Percentiles rank a stretch among this genome's conserved stretches.
phyloP scores from a whole-genome alignment of 2,888 invertebrate species.

The Macrosiphum euphorbiae region DNA sequence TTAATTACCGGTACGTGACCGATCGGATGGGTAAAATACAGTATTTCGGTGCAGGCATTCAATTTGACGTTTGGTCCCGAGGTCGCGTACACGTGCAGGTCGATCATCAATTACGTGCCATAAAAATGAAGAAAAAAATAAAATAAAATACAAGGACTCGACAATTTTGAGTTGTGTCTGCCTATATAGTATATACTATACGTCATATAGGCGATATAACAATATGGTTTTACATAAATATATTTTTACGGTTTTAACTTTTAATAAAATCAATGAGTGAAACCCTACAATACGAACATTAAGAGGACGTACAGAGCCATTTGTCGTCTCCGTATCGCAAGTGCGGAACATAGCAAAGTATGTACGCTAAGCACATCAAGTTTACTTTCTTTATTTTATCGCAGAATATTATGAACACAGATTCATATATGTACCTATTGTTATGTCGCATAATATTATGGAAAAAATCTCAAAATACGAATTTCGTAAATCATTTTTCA shows the following conservation, averaged over 20 bases:
- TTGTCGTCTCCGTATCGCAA: too few species aligned
- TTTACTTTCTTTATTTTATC: too few species aligned
- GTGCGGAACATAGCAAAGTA: too few species aligned
- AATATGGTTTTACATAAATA: too few species aligned
- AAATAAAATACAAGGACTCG: conserved; percentile 1
- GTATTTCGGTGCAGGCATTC: conserved; percentile 3
- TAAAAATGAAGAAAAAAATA: conserved; percentile 9
- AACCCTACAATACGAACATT: neutral
- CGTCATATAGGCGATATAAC: too few species aligned
- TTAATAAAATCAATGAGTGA: neutral
- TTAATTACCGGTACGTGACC: conserved; percentile 56
- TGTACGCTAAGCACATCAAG: too few species aligned
- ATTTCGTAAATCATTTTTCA: neutral
- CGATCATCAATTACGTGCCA: neutral
- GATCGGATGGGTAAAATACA: conserved; percentile 11
- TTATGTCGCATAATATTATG: neutral
- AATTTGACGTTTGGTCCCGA: conserved; percentile 1
- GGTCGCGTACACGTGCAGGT: neutral
- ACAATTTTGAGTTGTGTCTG: neutral
- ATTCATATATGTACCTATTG: neutral
- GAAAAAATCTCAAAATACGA: neutral
- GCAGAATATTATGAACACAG: neutral
- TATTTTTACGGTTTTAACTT: neutral
- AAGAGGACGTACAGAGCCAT: neutral
- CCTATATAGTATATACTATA: neutral